Evolutionary conservation across 2,797 vertebrate species (phyloP), one percentile per base, ranked within the genome.

Genomic region (Poecilia gillii): DNA sequence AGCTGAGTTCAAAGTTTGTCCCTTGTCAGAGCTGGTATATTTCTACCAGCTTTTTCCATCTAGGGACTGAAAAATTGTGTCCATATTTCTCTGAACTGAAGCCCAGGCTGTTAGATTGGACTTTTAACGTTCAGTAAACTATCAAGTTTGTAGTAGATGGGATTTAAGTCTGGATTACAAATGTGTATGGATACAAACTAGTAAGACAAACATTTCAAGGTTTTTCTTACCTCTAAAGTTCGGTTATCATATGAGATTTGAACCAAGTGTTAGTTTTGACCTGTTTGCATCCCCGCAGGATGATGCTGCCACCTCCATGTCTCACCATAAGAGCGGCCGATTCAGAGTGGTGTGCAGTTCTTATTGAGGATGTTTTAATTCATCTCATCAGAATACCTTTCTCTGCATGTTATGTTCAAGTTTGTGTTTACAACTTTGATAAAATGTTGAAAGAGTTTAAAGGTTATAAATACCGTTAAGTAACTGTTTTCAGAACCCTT

Each of bases 391-490:
- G 11, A 45, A 25, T 25, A n/a, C 5, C 41, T 68, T 66, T 71
- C 25, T 28, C 41, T 71, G 41, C 41, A 45, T 46, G 12, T 71
- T 71, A 43, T 9, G 13, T 45, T 43, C 23, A 71, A 28, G 28
- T 28, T 71, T 71, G 41, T 71, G 41, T 45, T 71, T 71, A 13
- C 68, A 45, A 28, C 49, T 20, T 45, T 46, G 25, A 71, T 46
- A 3, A 71, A 71, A 45, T 28, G 41, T 12, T 43, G 25, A n/a
- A 71, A 45, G 6, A 45, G 12, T 45, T 45, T 12, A 25, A 84
- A 88, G 86, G 81, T 89, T 88, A 53, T 83, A 66, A 84, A 89
- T 91, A 46, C 41, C 0, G 85, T 88, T 88, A 92, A 23, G 90
- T 85, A 81, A 90, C 76, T 86, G 31, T 85, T 76, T 80, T 79